phyloP scores from a whole-genome alignment of 2,888 invertebrate species.

The Lampropteryx suffumata region DNA sequence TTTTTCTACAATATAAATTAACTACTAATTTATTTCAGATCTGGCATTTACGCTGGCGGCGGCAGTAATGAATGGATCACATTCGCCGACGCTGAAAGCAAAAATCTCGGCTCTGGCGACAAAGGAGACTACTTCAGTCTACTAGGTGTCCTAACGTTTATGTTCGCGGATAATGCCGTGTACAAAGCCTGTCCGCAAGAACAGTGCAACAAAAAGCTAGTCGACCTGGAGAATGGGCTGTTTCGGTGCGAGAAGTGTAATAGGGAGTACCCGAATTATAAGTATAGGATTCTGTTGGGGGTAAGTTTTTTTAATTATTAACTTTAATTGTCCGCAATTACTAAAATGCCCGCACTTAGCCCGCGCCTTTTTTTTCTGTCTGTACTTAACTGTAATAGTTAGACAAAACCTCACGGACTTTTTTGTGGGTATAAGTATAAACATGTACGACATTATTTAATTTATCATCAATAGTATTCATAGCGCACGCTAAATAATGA shows the following conservation, averaged over 20 bases:
- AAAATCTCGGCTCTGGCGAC: slow-evolving; percentile 88
- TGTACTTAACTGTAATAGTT: too few species aligned
- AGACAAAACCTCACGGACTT: too few species aligned
- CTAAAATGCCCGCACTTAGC: too few species aligned
- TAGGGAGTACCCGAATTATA: slow-evolving; percentile 91
- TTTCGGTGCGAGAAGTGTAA: slow-evolving; percentile 98
- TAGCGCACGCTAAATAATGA: too few species aligned
- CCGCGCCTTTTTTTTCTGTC: too few species aligned
- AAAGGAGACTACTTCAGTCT: slow-evolving; percentile 92
- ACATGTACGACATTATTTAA: too few species aligned
- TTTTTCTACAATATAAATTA: too few species aligned
- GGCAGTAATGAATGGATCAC: slow-evolving; percentile 87
- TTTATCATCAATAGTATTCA: too few species aligned
- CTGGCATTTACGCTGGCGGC: slow-evolving; percentile 70
- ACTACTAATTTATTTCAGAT: slow-evolving; percentile 40
- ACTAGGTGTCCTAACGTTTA: slow-evolving; percentile 90
- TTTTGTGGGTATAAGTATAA: too few species aligned
- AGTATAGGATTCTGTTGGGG: slow-evolving; percentile 91
- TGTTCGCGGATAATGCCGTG: slow-evolving; percentile 91
- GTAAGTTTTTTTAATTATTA: slow-evolving; percentile 79
- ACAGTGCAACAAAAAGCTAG: slow-evolving; percentile 97
- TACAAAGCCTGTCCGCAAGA: slow-evolving; percentile 96
- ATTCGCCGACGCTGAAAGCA: slow-evolving; percentile 88
- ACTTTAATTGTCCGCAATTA: too few species aligned
- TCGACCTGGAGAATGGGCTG: slow-evolving; percentile 93